Evolutionary conservation across 1,140 invertebrate genomes (phyloP), one percentile per base, ranked within the genome.

Genomic region (Dendrolimus punctatus): DNA sequence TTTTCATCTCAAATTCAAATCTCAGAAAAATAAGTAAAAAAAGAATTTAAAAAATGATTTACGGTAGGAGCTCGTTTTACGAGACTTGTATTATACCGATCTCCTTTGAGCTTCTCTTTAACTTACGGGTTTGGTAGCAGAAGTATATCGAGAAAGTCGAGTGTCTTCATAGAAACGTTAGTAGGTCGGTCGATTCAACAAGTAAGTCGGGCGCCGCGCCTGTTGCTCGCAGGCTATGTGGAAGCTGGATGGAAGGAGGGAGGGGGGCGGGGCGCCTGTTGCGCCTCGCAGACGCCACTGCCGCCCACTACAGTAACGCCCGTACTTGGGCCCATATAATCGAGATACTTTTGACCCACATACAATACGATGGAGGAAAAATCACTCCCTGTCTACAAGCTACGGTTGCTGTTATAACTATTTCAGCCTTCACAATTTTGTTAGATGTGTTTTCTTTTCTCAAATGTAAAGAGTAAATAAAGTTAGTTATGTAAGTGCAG

Each of bases 151-250:
- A 58, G 68, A 23, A 23, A 68, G 65, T 72, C 66, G 63, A 63
- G 61, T 72, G 68, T 73, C 73, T 76, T 75, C 62, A 71, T 75
- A 69, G 71, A 60, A 68, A 77, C 75, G 73, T 85, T 85, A 83
- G 77, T 83, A 85, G 82, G 80, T 85, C 80, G 80, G 79, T 85
- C 80, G 78, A 83, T 85, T 83, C 82, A 85, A 85, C 82, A 85
- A 83, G 80, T 81, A 75, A 71, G 73, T 70, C 71, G 71, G 75
- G 70, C 56, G 70, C 66, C 70, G 72, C 65, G 78, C 80, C 79
- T 81, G 81, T 82, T 85, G 81, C 77, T 71, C 71, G 68, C 50
- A 46, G 51, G 61, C 9, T 46, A 40, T 40, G 49, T 56, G 55
- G 45, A 45, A 42, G 50, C 6, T 6, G 43, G 56, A 57, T 42